These are phyloP conservation scores for Nautilus pompilius DNA, from an alignment of 1,140 invertebrate species.

Conservation along the genomic window DNA sequence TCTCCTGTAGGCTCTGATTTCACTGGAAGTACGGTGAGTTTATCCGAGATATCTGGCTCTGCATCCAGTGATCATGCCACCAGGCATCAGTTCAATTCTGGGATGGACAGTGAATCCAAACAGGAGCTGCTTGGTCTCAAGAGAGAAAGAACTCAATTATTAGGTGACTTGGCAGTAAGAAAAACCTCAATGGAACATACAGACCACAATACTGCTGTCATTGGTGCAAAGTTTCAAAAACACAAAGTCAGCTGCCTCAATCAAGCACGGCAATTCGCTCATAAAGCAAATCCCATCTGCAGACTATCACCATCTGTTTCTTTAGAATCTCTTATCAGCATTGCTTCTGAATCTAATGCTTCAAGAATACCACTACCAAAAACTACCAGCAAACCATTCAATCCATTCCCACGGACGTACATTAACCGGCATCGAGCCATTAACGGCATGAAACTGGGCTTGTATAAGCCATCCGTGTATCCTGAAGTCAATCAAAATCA, in stretches of 20 bases:
- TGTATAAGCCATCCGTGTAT: conserved; percentile 34
- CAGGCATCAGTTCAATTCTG: no score
- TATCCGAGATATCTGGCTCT: no score
- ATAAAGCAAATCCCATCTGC: background rate
- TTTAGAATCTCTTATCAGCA: background rate
- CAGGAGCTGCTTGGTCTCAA: no score
- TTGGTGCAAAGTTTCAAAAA: background rate
- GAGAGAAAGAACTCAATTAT: no score
- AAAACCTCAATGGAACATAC: no score
- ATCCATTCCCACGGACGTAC: conserved; percentile 39
- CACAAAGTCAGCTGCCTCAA: background rate
- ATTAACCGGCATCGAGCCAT: conserved; percentile 32
- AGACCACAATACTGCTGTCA: background rate
- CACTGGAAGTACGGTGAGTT: no score
- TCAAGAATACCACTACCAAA: conserved; percentile 2
- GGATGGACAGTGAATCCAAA: no score
- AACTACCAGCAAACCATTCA: conserved; percentile 22
- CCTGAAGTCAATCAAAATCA: conserved; percentile 14
- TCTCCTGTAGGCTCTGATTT: no score
- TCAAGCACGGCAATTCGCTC: background rate
- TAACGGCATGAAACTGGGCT: conserved; percentile 41
- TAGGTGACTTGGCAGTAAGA: no score
- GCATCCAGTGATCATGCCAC: no score
- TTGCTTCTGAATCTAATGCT: background rate
- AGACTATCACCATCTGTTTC: background rate